These are phyloP conservation scores for Heliconius himera DNA, from an alignment of 1,140 invertebrate species.

Conservation along the genomic window DNA sequence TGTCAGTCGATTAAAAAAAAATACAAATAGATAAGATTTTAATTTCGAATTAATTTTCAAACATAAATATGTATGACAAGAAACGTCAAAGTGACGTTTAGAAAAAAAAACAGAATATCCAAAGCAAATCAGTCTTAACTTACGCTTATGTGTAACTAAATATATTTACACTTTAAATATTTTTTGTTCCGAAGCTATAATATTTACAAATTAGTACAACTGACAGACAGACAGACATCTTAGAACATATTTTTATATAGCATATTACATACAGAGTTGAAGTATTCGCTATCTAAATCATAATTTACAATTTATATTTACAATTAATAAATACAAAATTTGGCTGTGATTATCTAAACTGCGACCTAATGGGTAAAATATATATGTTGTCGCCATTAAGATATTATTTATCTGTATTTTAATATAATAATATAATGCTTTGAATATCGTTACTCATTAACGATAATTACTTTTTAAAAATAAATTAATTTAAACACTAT, in stretches of 20 bases:
- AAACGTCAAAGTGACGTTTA: neutral
- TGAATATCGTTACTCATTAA: too few species aligned
- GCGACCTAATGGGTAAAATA: conserved; percentile 34
- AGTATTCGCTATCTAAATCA: conserved; percentile 76
- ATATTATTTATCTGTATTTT: conserved; percentile 3
- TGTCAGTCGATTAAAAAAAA: conserved; percentile 62
- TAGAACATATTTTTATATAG: conserved; percentile 7
- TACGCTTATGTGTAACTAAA: conserved; percentile 67
- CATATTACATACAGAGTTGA: conserved; percentile 40
- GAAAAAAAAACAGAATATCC: conserved; percentile 46
- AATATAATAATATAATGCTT: neutral
- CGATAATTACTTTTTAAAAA: too few species aligned
- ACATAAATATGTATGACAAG: neutral
- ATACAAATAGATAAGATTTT: neutral
- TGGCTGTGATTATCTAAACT: conserved; percentile 59
- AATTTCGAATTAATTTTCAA: neutral
- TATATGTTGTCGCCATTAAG: conserved; percentile 13
- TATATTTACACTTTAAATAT: conserved; percentile 69
- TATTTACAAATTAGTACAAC: conserved; percentile 48
- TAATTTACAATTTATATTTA: conserved; percentile 75
- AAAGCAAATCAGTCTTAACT: conserved; percentile 79
- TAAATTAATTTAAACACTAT: too few species aligned
- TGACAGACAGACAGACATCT: neutral
- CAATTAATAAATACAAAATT: conserved; percentile 77
- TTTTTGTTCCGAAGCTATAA: conserved; percentile 43